Conservation (phyloP, 2,113 vertebrate species). For the Ivindomyrus marchei region DNA sequence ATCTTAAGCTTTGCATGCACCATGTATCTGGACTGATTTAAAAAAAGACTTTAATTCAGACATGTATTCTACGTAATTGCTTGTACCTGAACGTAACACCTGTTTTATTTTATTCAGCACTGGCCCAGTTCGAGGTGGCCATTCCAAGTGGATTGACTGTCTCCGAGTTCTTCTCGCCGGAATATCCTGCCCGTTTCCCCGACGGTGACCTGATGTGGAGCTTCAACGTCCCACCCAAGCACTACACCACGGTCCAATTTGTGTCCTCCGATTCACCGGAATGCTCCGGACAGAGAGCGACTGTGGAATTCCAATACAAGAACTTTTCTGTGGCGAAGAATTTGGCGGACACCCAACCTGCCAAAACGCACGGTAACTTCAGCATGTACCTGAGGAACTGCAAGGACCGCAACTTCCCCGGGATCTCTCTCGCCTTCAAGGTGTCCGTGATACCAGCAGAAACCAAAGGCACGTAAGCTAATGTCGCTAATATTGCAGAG, state of each 20-base stretch:
- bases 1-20: not conserved
- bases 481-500: not conserved
- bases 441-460: conserved; percentile 48
- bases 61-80: not conserved
- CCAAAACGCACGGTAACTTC: conserved; percentile 62
- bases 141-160: conserved; percentile 56
- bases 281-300: conserved; percentile 67
- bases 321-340: conserved; percentile 45
- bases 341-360: conserved; percentile 57
- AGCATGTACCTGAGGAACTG: conserved; percentile 78
- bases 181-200: conserved; percentile 74
- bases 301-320: conserved; percentile 61
- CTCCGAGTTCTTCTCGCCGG: conserved; percentile 70
- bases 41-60: not conserved
- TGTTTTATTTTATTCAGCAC: conserved; percentile 49
- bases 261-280: conserved; percentile 57
- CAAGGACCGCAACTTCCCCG: conserved; percentile 41
- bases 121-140: conserved; percentile 69
- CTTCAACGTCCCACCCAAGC: conserved; percentile 61
- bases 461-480: conserved; percentile 20
- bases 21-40: not conserved
- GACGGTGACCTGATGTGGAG: conserved; percentile 77
- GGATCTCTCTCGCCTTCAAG: conserved; percentile 62
- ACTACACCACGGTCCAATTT: conserved; percentile 60
- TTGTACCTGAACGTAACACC: not conserved